phyloP scores from a whole-genome alignment of 2,888 invertebrate genomes.

The Phaonia tiefii region DNA sequence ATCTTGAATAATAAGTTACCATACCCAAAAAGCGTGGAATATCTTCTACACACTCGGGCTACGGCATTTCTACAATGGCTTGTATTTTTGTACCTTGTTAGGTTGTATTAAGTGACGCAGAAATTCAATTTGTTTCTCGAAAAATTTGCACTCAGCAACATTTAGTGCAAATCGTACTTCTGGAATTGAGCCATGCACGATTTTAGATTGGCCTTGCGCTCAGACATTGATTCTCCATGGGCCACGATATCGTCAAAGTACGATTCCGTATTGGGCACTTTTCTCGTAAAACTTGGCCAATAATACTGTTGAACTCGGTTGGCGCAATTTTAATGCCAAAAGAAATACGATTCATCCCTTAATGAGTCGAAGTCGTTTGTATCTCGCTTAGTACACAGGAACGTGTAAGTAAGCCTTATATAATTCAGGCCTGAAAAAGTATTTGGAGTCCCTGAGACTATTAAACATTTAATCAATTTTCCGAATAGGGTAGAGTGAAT shows the following conservation, averaged over 20 bases:
- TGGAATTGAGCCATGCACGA: conserved; percentile 38
- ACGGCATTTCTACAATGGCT: no score
- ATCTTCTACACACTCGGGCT: no score
- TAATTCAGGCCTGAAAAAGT: conserved; percentile 48
- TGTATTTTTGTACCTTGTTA: conserved; percentile 52
- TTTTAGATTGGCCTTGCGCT: conserved; percentile 33
- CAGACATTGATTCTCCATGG: conserved; percentile 57
- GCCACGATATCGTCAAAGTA: conserved; percentile 38
- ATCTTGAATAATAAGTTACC: conserved; percentile 59
- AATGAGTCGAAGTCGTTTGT: no score
- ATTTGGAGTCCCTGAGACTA: no score
- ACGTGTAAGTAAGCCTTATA: conserved; percentile 43
- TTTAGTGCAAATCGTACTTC: conserved; percentile 57
- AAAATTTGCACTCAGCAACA: conserved; percentile 46
- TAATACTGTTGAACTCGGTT: no score
- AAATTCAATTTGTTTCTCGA: conserved; percentile 53
- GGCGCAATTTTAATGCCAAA: no score
- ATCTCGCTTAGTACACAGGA: conserved; percentile 38
- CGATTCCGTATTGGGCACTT: conserved; percentile 36
- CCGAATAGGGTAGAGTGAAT: no score
- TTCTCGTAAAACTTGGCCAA: no score
- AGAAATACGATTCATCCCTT: conserved; percentile 5
- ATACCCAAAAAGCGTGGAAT: no score
- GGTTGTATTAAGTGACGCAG: conserved; percentile 40
- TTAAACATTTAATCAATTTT: conserved; percentile 52